Evolutionary conservation across 2,888 invertebrate genomes (phyloP).

Genomic region (Thymelicus acteon): DNA sequence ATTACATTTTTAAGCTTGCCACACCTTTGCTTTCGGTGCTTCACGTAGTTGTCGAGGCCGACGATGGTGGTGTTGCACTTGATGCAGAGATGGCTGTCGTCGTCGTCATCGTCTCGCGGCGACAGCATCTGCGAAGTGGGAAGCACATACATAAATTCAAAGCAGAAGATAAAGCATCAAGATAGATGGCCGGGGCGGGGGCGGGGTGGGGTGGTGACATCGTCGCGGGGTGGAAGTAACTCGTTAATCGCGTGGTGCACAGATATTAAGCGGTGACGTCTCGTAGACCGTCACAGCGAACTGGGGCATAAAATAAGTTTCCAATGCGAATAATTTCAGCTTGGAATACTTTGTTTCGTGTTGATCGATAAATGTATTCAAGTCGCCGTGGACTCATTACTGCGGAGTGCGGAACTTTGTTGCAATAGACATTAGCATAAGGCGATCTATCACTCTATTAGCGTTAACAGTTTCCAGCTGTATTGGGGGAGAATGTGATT

Average conservation of each 20-base stretch:
- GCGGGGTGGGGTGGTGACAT: slow-evolving; percentile 58
- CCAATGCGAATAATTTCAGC: slow-evolving; percentile 65
- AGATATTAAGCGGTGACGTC: slow-evolving; percentile 70
- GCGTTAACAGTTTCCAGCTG: slow-evolving; percentile 48
- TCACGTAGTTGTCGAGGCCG: slow-evolving; percentile 94
- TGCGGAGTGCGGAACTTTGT: slow-evolving; percentile 60
- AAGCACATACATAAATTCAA: slow-evolving; percentile 42
- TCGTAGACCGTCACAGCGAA: slow-evolving; percentile 59
- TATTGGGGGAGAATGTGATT: slow-evolving; percentile 65
- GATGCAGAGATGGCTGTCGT: slow-evolving; percentile 94
- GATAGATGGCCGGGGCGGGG: slow-evolving; percentile 49
- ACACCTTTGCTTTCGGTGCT: slow-evolving; percentile 91
- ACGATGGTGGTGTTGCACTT: slow-evolving; percentile 93
- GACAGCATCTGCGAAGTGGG: slow-evolving; percentile 79
- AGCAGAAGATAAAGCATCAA: slow-evolving; percentile 48
- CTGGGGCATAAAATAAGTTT: slow-evolving; percentile 65
- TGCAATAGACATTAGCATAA: slow-evolving; percentile 57
- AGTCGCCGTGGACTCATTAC: slow-evolving; percentile 56
- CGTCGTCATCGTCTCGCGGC: slow-evolving; percentile 87
- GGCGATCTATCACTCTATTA: slow-evolving; percentile 61
- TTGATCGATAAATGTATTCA: slow-evolving; percentile 66
- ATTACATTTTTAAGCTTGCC: slow-evolving; percentile 65
- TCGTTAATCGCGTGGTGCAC: slow-evolving; percentile 68
- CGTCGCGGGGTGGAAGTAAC: slow-evolving; percentile 55
- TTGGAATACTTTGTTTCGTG: slow-evolving; percentile 58